phyloP scores from a whole-genome alignment of 1,140 invertebrate genomes.

The Leptinotarsa undecemlineata region DNA sequence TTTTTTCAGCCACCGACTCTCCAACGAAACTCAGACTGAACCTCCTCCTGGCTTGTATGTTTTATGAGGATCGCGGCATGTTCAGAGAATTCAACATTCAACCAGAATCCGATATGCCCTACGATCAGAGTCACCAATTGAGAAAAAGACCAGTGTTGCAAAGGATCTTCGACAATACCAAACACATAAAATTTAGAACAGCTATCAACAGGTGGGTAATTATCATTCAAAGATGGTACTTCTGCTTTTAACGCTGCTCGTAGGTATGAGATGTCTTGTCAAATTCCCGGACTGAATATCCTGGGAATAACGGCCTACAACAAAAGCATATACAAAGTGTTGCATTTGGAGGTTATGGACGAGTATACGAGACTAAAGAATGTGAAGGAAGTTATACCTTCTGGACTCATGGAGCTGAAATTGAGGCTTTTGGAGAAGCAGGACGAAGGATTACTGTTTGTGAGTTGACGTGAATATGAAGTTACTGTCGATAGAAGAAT shows the following conservation, averaged over 20 bases:
- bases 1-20: conserved; percentile 36
- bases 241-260: no score
- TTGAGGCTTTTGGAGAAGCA: conserved; percentile 45
- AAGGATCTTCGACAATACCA: conserved; percentile 25
- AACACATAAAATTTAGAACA: neutral
- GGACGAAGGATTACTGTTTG: conserved; percentile 47
- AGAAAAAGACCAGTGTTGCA: conserved; percentile 42
- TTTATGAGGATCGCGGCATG: conserved; percentile 46
- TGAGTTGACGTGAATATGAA: conserved; percentile 33
- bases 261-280: conserved; percentile 43
- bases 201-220: no score
- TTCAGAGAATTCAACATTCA: conserved; percentile 41
- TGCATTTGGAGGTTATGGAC: conserved; percentile 52
- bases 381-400: conserved; percentile 36
- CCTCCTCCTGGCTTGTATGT: conserved; percentile 48
- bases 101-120: conserved; percentile 26
- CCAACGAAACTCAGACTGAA: conserved; percentile 44
- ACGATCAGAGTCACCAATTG: conserved; percentile 40
- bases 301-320: conserved; percentile 50
- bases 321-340: conserved; percentile 46
- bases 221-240: no score
- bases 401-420: conserved; percentile 51
- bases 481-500: no score
- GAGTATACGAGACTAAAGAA: conserved; percentile 49
- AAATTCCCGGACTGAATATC: conserved; percentile 52